Percentiles rank a stretch among this genome's conserved stretches.
Conservation (phyloP, 2,888 invertebrate genomes). For the Hyppa rectilinea region DNA sequence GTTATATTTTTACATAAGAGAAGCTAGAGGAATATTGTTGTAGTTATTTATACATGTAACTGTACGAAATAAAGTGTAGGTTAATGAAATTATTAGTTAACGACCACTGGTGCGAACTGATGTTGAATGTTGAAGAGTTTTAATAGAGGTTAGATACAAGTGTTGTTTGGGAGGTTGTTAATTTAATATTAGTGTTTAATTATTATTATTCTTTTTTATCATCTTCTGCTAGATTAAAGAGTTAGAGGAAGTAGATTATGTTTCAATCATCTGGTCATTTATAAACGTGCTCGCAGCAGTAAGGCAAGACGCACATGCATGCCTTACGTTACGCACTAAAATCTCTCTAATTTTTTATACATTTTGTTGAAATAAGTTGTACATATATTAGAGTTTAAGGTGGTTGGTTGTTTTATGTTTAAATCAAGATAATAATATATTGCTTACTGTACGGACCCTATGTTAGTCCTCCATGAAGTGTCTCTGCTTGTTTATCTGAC, state of each 20-base stretch:
- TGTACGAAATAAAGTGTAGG: conserved; percentile 73
- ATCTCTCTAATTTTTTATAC: conserved; percentile 85
- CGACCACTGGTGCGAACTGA: conserved; percentile 89
- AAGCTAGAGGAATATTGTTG: conserved; percentile 78
- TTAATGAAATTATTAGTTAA: conserved; percentile 81
- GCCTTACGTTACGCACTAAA: conserved; percentile 77
- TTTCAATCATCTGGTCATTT: conserved; percentile 80
- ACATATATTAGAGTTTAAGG: conserved; percentile 77
- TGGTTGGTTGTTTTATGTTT: conserved; percentile 86
- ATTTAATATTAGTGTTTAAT: conserved; percentile 79
- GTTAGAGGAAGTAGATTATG: conserved; percentile 69
- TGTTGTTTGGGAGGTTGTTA: conserved; percentile 88
- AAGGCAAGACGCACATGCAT: conserved; percentile 54
- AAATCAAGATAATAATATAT: conserved; percentile 85
- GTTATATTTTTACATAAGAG: conserved; percentile 88
- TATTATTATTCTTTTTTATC: conserved; percentile 75
- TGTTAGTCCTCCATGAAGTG: conserved; percentile 67
- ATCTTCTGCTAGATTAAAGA: conserved; percentile 76
- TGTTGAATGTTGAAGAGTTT: conserved; percentile 90
- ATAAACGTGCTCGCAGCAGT: conserved; percentile 63
- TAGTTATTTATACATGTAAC: conserved; percentile 68
- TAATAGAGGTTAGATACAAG: conserved; percentile 85
- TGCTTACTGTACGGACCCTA: conserved; percentile 74
- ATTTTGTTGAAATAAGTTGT: conserved; percentile 81
- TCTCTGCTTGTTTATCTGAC: conserved; percentile 72